Evolutionary conservation across 2,113 vertebrate species (phyloP).

Genomic region (Pelmatolapia mariae): DNA sequence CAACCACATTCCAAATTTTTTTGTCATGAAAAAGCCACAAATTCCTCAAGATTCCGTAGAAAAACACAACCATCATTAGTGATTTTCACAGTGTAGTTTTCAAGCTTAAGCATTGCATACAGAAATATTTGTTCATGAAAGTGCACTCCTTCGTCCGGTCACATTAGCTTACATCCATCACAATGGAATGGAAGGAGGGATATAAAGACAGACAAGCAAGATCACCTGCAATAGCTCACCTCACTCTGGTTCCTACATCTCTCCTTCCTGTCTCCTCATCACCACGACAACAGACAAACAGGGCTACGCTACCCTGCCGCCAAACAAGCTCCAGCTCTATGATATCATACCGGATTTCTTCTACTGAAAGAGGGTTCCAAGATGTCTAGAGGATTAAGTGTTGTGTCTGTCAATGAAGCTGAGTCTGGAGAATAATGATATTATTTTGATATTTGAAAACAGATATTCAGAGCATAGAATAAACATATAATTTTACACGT

Average conservation of each 20-base stretch:
- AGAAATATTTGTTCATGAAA: not conserved
- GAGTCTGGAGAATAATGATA: not conserved
- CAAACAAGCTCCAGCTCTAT: slow-evolving; percentile 37
- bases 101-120: not conserved
- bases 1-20: no score
- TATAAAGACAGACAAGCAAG: slow-evolving; percentile 2
- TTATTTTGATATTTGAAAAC: not conserved
- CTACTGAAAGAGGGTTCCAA: not conserved
- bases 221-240: slow-evolving; percentile 54
- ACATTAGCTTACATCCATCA: slow-evolving; percentile 13
- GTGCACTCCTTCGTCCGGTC: not conserved
- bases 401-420: not conserved
- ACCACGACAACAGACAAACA: slow-evolving; percentile 56
- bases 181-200: not conserved
- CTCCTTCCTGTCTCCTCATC: slow-evolving; percentile 48
- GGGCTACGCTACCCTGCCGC: not conserved
- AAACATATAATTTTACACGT: not conserved
- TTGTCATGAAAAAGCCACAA: not conserved
- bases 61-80: not conserved
- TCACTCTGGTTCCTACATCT: slow-evolving; percentile 14
- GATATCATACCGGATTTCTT: slow-evolving; percentile 32
- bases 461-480: not conserved
- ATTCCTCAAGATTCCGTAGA: not conserved
- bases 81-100: not conserved
- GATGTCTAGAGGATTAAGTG: not conserved